Evolutionary conservation across 2,888 invertebrate species (phyloP).

Genomic region (Agrotis puta): DNA sequence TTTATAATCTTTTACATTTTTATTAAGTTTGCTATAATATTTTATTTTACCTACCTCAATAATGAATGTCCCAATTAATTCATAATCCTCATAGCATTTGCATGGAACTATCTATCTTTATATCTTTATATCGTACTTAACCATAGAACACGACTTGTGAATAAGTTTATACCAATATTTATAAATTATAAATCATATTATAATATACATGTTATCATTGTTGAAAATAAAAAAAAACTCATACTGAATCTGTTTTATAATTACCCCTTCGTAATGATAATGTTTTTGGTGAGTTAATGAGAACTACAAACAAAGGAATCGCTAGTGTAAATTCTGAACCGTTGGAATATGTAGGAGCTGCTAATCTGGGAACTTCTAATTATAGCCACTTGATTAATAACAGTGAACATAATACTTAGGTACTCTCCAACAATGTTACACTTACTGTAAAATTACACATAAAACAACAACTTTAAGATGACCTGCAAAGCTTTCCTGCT

Average conservation of each 20-base stretch:
- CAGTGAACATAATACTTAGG: neutral
- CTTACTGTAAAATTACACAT: neutral
- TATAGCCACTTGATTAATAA: neutral
- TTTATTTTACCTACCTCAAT: conserved; percentile 3
- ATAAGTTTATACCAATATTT: conserved; percentile 69
- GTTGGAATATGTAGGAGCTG: neutral
- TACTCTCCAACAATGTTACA: conserved; percentile 22
- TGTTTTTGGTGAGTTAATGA: conserved; percentile 18
- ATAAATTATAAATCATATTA: conserved; percentile 63
- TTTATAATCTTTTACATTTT: neutral
- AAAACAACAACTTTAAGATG: neutral
- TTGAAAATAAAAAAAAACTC: conserved; percentile 82
- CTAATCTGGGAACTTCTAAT: neutral
- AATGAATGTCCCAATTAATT: conserved; percentile 20
- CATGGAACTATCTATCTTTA: conserved; percentile 31
- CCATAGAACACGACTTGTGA: conserved; percentile 33
- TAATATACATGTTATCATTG: conserved; percentile 79
- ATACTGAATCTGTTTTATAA: conserved; percentile 63
- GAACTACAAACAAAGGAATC: conserved; percentile 8
- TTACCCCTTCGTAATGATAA: conserved; percentile 29
- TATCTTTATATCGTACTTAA: conserved; percentile 59
- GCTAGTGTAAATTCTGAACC: too few species aligned
- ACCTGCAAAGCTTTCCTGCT: conserved; percentile 34
- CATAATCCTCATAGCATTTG: conserved; percentile 48
- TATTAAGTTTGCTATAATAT: neutral